phyloP scores from a whole-genome alignment of 2,113 vertebrate species.

The Psittacula cyanocephala region DNA sequence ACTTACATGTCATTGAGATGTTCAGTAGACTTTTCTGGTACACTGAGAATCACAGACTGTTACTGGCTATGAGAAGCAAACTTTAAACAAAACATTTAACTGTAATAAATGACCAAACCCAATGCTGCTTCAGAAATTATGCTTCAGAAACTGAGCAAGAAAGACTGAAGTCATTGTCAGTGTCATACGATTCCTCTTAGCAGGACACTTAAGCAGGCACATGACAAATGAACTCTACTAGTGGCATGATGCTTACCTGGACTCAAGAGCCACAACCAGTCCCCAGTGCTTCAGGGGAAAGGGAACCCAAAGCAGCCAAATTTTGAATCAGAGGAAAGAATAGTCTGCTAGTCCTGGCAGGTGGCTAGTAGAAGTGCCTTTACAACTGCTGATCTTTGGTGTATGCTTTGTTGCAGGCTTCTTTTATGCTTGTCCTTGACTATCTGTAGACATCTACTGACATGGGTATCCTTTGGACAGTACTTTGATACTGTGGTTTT shows the following conservation, averaged over 20 bases:
- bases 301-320: background rate
- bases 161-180: background rate
- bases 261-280: background rate
- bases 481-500: background rate
- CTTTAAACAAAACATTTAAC: background rate
- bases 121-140: accelerated
- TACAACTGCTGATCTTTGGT: background rate
- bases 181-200: background rate
- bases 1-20: background rate
- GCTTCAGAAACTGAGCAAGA: background rate
- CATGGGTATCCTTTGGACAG: background rate
- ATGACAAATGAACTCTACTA: background rate
- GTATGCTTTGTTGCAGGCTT: background rate
- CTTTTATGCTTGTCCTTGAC: background rate
- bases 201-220: background rate
- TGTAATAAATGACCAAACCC: background rate
- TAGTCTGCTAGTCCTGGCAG: background rate
- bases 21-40: background rate
- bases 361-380: background rate
- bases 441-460: background rate
- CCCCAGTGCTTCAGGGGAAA: background rate
- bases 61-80: background rate
- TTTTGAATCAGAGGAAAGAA: background rate
- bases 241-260: background rate
- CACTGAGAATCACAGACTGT: background rate